phyloP scores from a whole-genome alignment of 2,888 invertebrate genomes.

The Eugnorisma glareosa region DNA sequence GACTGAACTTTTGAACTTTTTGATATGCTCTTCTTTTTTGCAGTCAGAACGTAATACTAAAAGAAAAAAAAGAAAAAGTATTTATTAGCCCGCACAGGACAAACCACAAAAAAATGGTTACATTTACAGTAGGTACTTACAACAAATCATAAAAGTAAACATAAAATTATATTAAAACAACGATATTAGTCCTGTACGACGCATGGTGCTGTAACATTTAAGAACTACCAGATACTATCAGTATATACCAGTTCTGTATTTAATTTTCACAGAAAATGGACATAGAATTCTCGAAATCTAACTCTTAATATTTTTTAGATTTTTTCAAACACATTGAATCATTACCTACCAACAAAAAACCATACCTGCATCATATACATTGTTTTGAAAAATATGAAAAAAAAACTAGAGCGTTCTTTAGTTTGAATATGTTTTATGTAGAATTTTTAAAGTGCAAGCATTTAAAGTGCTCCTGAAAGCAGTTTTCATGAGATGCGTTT shows the following conservation, averaged over 20 bases:
- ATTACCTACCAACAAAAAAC: slow-evolving; percentile 14
- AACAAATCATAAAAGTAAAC: no score
- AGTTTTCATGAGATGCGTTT: slow-evolving; percentile 22
- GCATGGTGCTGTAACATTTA: no score
- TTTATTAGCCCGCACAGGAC: no score
- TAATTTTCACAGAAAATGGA: background rate
- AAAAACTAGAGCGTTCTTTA: background rate
- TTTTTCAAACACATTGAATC: background rate
- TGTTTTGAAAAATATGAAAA: slow-evolving; percentile 9
- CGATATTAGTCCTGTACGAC: no score
- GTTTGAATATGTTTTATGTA: slow-evolving; percentile 7
- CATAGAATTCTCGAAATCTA: background rate
- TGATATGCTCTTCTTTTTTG: background rate
- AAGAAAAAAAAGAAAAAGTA: no score
- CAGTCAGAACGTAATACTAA: background rate
- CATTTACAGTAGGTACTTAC: no score
- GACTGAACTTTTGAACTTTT: no score
- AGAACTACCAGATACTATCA: no score
- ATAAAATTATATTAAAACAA: no score
- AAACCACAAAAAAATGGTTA: no score
- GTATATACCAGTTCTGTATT: background rate
- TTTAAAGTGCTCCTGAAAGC: slow-evolving; percentile 19
- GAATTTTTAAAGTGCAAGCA: slow-evolving; percentile 31
- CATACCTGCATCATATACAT: slow-evolving; percentile 20
- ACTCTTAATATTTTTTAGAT: background rate